These are phyloP conservation scores for Verasper variegatus DNA, from an alignment of 2,113 vertebrate species.

Conservation along the genomic window DNA sequence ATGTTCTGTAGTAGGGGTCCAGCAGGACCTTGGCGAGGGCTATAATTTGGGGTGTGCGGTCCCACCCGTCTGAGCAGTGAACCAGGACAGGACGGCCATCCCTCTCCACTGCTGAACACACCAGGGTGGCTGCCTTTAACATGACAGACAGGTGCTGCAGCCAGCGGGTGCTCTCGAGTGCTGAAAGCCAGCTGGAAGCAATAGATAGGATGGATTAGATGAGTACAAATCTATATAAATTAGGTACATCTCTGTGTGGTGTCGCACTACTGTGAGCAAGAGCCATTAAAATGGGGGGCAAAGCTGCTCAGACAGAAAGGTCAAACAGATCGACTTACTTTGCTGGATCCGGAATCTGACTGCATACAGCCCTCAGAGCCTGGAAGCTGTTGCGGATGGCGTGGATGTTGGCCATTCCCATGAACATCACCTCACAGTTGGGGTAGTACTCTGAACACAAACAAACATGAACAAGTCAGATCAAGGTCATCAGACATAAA, in stretches of 20 bases:
- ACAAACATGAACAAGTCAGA: conserved; percentile 33
- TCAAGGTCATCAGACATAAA: conserved; percentile 22
- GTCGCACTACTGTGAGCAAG: conserved; percentile 28
- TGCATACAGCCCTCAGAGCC: conserved; percentile 94
- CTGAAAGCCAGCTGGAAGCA: conserved; percentile 92
- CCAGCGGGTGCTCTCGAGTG: conserved; percentile 97
- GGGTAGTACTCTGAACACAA: conserved; percentile 93
- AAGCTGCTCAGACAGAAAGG: conserved; percentile 49
- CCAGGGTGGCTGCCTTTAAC: conserved; percentile 95
- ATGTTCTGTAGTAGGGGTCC: conserved; percentile 96
- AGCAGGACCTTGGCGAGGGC: conserved; percentile 93
- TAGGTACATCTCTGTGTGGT: conserved; percentile 15
- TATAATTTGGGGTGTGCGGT: conserved; percentile 96
- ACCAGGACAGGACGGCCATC: conserved; percentile 95
- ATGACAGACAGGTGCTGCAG: conserved; percentile 97
- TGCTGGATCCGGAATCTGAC: conserved; percentile 98
- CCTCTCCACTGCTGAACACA: conserved; percentile 92
- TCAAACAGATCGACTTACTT: conserved; percentile 87
- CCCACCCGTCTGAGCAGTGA: conserved; percentile 98
- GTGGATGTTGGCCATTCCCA: conserved; percentile 99
- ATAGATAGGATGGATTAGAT: neutral
- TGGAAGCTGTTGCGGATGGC: conserved; percentile 99
- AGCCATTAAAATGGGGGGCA: neutral
- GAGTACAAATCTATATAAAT: neutral
- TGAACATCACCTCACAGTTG: conserved; percentile 98